Conservation (phyloP, 2,113 vertebrate genomes). For the Arothron firmamentum region DNA sequence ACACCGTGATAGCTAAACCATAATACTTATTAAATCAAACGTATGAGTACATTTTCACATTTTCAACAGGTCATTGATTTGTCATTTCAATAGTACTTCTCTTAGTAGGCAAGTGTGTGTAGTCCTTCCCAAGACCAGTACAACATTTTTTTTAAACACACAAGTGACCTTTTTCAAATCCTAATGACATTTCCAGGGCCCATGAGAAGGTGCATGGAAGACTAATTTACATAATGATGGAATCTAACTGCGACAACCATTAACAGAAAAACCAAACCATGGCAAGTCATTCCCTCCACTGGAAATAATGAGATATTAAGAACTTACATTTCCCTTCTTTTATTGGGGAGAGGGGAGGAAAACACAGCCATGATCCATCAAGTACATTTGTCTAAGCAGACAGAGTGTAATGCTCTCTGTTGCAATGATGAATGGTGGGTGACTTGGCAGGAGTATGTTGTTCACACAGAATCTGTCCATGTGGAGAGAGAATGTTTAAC, state of each 20-base stretch:
- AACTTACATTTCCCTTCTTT: slow-evolving; percentile 45
- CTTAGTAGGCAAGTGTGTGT: neutral
- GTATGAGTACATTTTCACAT: slow-evolving; percentile 40
- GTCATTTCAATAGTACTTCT: slow-evolving; percentile 44
- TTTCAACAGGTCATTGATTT: slow-evolving; percentile 43
- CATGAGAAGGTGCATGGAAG: slow-evolving; percentile 47
- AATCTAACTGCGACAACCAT: slow-evolving; percentile 48
- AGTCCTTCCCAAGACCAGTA: slow-evolving; percentile 6
- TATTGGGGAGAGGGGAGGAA: slow-evolving; percentile 21
- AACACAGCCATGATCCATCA: slow-evolving; percentile 48
- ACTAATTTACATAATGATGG: slow-evolving; percentile 66
- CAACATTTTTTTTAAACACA: slow-evolving; percentile 20
- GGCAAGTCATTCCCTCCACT: slow-evolving; percentile 21
- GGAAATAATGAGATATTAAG: slow-evolving; percentile 62
- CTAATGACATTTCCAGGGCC: slow-evolving; percentile 64
- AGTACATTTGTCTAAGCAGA: slow-evolving; percentile 47
- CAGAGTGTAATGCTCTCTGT: slow-evolving; percentile 20
- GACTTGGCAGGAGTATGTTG: slow-evolving; percentile 39
- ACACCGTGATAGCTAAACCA: no score
- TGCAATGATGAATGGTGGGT: slow-evolving; percentile 48
- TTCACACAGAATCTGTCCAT: slow-evolving; percentile 26
- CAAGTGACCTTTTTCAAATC: slow-evolving; percentile 68
- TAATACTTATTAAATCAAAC: no score
- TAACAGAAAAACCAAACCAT: slow-evolving; percentile 50
- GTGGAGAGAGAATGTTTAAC: slow-evolving; percentile 24